These are phyloP conservation scores for Pristionchus fissidentatus DNA, from an alignment of 2,888 invertebrate genomes.

Conservation along the genomic window DNA sequence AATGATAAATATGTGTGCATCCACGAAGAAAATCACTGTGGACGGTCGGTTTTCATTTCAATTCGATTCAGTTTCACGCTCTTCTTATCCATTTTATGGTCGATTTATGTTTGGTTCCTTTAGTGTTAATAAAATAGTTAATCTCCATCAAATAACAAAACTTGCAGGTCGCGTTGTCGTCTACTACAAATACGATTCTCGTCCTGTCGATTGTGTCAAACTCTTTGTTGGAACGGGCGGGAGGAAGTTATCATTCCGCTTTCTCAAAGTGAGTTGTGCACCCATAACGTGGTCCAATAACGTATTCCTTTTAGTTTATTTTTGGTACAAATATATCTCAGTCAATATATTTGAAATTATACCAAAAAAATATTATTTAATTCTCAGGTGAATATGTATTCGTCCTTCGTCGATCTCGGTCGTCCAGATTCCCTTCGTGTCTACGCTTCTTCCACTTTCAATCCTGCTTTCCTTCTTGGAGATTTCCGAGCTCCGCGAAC, in stretches of 20 bases:
- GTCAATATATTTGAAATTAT: neutral
- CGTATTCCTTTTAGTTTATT: neutral
- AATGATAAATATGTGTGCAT: conserved; percentile 94
- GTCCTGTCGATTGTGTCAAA: conserved; percentile 96
- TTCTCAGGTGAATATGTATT: conserved; percentile 69
- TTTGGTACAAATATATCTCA: neutral
- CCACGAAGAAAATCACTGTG: conserved; percentile 90
- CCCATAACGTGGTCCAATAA: neutral
- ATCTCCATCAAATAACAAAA: neutral
- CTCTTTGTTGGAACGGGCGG: conserved; percentile 90
- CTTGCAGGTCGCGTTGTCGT: conserved; percentile 76
- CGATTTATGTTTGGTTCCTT: conserved; percentile 77
- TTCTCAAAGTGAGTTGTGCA: conserved; percentile 83
- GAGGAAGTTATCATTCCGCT: conserved; percentile 77
- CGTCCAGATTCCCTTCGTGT: conserved; percentile 68
- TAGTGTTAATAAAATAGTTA: neutral
- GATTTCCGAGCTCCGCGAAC: conserved; percentile 55
- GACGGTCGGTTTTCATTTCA: conserved; percentile 77
- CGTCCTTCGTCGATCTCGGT: conserved; percentile 65
- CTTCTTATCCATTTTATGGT: conserved; percentile 78
- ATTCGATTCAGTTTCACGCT: too few relatives aligned
- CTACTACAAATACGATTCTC: conserved; percentile 96
- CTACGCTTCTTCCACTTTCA: conserved; percentile 66
- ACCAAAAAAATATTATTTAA: neutral
- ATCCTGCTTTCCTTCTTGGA: conserved; percentile 59